These are phyloP conservation scores for Ooceraea biroi DNA, from an alignment of 1,140 invertebrate species.

Conservation along the genomic window DNA sequence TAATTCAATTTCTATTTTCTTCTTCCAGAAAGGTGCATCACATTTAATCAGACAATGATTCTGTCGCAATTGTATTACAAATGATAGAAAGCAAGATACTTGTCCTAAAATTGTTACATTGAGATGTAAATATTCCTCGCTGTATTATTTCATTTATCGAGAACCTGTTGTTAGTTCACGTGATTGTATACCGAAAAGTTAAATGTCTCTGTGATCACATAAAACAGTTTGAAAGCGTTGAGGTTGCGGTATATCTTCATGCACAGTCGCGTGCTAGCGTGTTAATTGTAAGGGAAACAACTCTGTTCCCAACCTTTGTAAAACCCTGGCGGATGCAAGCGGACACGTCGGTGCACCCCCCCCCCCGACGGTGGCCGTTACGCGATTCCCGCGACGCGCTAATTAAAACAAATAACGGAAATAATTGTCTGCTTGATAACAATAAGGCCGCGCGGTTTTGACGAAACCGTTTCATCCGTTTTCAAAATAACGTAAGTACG, in stretches of 20 bases:
- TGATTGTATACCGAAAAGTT: background rate
- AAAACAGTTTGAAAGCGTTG: background rate
- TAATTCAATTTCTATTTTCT: background rate
- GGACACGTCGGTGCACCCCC: too few relatives aligned
- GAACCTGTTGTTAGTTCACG: background rate
- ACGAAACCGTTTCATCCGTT: background rate
- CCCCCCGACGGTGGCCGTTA: background rate
- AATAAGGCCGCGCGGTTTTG: background rate
- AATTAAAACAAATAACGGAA: constrained; percentile 13
- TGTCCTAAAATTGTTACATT: background rate
- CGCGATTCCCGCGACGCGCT: background rate
- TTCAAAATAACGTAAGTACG: background rate
- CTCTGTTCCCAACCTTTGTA: background rate
- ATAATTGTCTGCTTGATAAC: background rate
- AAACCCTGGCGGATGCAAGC: too few relatives aligned
- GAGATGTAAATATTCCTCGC: background rate
- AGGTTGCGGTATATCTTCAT: background rate
- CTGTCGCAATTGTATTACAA: background rate
- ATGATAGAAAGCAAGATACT: background rate
- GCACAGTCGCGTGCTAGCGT: too few relatives aligned
- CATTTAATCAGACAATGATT: background rate
- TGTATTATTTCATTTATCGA: background rate
- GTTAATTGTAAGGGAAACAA: background rate
- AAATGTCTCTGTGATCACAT: background rate
- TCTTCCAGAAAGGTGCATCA: background rate